phyloP scores from a whole-genome alignment of 1,140 invertebrate species.

The Hetaerina americana region DNA sequence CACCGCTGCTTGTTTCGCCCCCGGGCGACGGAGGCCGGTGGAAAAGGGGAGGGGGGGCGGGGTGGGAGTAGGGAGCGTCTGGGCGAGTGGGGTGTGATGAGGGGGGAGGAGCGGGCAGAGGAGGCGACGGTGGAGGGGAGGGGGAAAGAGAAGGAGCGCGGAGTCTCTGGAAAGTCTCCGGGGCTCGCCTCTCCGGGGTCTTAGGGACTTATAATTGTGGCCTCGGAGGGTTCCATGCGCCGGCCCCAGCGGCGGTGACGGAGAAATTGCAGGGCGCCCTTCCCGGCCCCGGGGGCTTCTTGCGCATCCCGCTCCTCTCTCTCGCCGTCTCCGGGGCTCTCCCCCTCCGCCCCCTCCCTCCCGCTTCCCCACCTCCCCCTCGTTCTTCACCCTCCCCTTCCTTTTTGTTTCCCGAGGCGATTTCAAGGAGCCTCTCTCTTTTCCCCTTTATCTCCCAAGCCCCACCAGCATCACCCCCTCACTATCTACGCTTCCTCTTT shows the following conservation, averaged over 20 bases:
- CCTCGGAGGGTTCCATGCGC: neutral
- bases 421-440: neutral
- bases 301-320: no score
- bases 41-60: neutral
- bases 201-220: neutral
- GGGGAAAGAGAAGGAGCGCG: no score
- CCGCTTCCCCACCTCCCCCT: neutral
- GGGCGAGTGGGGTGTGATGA: no score
- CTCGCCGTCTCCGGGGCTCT: neutral
- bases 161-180: no score
- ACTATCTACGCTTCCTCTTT: no score
- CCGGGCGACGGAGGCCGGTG: neutral
- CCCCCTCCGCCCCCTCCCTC: neutral
- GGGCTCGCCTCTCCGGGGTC: neutral
- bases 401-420: neutral
- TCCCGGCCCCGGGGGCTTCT: neutral
- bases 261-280: neutral
- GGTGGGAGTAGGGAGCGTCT: no score
- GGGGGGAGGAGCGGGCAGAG: no score
- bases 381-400: neutral
- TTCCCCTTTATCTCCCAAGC: no score
- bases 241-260: neutral
- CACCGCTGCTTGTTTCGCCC: neutral
- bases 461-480: no score
- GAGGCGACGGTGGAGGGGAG: neutral